Evolutionary conservation across 2,113 vertebrate species (phyloP).

Genomic region (Panthera leo): DNA sequence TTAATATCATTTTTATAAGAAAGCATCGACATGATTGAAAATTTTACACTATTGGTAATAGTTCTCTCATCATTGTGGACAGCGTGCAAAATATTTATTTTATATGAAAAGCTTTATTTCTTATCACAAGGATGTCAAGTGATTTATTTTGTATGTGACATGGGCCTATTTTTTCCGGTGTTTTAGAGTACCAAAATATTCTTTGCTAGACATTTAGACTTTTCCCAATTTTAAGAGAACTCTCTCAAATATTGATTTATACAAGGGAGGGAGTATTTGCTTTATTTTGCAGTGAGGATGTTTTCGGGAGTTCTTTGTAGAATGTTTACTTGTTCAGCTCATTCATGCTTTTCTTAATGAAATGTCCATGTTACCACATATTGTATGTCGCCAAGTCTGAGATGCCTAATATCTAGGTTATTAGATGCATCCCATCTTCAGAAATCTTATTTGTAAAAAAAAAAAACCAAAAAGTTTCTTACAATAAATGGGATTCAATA

Average conservation of each 20-base stretch:
- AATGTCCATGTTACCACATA: background rate
- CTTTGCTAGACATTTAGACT: background rate
- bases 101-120: slow-evolving; percentile 10
- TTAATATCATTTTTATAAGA: background rate
- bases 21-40: background rate
- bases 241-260: background rate
- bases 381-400: background rate
- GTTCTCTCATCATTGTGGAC: background rate
- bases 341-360: slow-evolving; percentile 26
- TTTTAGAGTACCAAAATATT: slow-evolving; percentile 16
- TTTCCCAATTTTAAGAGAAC: background rate
- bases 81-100: background rate
- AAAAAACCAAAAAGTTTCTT: background rate
- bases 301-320: background rate
- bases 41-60: background rate
- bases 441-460: background rate
- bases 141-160: background rate
- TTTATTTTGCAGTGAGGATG: background rate
- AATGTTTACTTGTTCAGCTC: slow-evolving; percentile 20
- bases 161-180: background rate
- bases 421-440: slow-evolving; percentile 38
- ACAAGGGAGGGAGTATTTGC: background rate
- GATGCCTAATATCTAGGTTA: background rate
- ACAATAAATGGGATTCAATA: background rate
- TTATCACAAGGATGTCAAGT: background rate